Base-by-base conservation (phyloP, 1,140 invertebrate species). In the Hermatobates lingyangjiaoensis region DNA sequence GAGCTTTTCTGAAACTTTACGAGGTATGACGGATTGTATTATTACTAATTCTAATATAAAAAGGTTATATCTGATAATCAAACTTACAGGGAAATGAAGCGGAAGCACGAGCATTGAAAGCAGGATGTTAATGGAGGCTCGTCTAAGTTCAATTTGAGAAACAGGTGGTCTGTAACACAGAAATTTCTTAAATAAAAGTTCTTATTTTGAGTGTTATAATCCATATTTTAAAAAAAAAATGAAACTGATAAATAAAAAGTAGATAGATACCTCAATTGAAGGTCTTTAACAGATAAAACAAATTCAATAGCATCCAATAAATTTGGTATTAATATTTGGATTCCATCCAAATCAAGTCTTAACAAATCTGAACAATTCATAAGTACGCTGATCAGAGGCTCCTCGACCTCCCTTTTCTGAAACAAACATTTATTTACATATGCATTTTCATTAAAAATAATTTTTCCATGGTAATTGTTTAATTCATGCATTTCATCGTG, bases 291-390 rank as follows among this genome's bases (percentile, higher is more conserved):
- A 2, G 83, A 79, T 12, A 94, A 67, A 3, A 95, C 83, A 21
- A 85, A 69, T 66, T 95, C 92, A 18, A 98, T 63, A 0, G 94
- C 92, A 15, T 78, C 76, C 28, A 98, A 75, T 60, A 93, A 81
- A 55, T 83, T 76, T 0, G 93, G 93, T 3, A 97, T 74, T 18
- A 98, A 66, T 18, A 95, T 80, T 62, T 89, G 79, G 2, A 95
- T 82, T 1, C 94, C 94, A 63, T 93, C 86, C 27, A 98, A 69
- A 68, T 97, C 93, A 49, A 96, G 69, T 47, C 91, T 79, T 60
- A 87, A 83, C 57, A 88, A 64, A 64, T 88, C 80, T 0, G 74
- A 67, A 0, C 83, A 87, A 64, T 90, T 88, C 24, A 86, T 72
- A 39, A 91, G 61, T 61, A 90, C 84, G 57, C 79, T 83, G 3